These are phyloP conservation scores for Melanotaenia nigrans DNA, from an alignment of 2,797 vertebrate species.

Conservation along the genomic window DNA sequence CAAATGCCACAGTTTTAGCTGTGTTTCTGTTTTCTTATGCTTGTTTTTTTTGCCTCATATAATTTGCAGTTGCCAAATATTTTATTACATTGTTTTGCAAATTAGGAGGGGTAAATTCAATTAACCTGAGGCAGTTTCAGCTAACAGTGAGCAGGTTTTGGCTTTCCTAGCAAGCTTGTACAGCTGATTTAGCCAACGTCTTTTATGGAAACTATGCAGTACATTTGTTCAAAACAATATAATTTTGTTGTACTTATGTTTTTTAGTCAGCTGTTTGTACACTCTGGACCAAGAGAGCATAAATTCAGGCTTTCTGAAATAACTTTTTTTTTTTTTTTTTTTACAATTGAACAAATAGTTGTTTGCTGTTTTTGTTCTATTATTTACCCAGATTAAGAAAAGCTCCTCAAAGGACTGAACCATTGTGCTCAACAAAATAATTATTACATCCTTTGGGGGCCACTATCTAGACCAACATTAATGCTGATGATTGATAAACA, in stretches of 20 bases:
- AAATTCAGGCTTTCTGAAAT: neutral
- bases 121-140: neutral
- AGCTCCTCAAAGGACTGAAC: constrained; percentile 29
- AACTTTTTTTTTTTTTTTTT: neutral
- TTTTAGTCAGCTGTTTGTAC: neutral
- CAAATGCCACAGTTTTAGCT: neutral
- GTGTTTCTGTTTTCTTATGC: neutral
- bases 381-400: neutral
- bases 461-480: constrained; percentile 51
- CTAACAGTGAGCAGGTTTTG: neutral
- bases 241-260: constrained; percentile 14
- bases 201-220: neutral
- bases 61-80: neutral
- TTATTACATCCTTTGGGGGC: constrained; percentile 37
- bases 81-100: neutral
- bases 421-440: constrained; percentile 51
- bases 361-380: constrained; percentile 16
- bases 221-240: neutral
- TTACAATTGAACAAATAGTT: neutral
- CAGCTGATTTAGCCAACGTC: too few relatives aligned
- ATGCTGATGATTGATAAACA: constrained; percentile 43
- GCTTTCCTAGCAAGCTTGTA: too few relatives aligned
- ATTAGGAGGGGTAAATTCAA: neutral
- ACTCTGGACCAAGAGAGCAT: neutral
- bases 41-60: neutral